Percentiles rank a stretch among this genome's conserved stretches.
Evolutionary conservation across 2,113 vertebrate species (phyloP).

Genomic region (Heteronetta atricapilla): DNA sequence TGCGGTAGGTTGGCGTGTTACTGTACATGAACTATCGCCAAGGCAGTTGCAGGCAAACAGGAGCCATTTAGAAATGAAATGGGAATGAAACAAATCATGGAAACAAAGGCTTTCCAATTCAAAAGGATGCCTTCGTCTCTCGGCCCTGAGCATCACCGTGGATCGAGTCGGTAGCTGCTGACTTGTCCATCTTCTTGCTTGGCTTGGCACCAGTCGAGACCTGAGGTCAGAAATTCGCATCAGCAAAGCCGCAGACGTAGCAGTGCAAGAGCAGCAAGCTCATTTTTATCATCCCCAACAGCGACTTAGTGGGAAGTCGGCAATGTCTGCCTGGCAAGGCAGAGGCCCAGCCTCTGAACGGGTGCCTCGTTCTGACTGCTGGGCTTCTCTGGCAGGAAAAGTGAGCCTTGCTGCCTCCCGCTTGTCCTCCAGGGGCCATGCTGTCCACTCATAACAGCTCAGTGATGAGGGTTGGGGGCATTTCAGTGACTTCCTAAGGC

Average conservation of each 20-base stretch:
- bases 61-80: constrained; percentile 28
- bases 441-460: background rate
- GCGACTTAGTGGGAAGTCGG: background rate
- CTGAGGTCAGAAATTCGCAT: background rate
- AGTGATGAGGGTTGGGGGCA: background rate
- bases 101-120: background rate
- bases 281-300: background rate
- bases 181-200: background rate
- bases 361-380: background rate
- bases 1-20: background rate
- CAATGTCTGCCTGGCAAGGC: background rate
- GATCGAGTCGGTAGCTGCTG: background rate
- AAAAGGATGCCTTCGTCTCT: background rate
- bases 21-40: background rate
- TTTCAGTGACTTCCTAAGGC: background rate
- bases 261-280: background rate
- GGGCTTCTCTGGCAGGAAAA: background rate
- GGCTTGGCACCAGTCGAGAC: background rate
- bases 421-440: background rate
- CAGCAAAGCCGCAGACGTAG: background rate
- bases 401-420: background rate
- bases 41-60: background rate
- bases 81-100: background rate
- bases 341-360: background rate
- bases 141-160: background rate